phyloP scores from a whole-genome alignment of 2,888 invertebrate species.

The Drosophila diplacantha region DNA sequence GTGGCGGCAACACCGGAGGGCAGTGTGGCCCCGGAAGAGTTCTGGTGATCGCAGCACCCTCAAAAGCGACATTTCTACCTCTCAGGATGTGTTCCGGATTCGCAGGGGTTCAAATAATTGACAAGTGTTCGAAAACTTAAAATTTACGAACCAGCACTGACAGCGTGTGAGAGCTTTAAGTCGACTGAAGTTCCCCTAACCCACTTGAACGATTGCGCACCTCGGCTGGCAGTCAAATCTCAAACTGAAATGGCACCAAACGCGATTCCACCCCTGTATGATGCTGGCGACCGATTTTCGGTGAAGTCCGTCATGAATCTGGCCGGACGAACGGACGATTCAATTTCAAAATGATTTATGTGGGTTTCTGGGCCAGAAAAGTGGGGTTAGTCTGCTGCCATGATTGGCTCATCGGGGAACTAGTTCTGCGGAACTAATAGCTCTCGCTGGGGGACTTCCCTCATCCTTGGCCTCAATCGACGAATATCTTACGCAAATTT shows the following conservation, averaged over 20 bases:
- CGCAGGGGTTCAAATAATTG: neutral
- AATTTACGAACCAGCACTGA: conserved; percentile 16
- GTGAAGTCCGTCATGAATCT: neutral
- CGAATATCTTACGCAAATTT: conserved; percentile 30
- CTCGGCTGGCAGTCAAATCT: neutral
- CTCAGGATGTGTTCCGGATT: neutral
- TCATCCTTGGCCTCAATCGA: conserved; percentile 3
- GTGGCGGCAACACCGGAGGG: conserved; percentile 7
- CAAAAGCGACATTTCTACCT: conserved; percentile 33
- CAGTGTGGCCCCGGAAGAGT: neutral
- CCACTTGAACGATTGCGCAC: conserved; percentile 16
- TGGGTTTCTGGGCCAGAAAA: conserved; percentile 61
- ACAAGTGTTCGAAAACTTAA: neutral
- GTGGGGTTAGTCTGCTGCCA: conserved; percentile 8
- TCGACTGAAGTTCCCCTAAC: conserved; percentile 25
- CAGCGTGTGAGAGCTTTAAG: conserved; percentile 26
- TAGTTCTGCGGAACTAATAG: conserved; percentile 20
- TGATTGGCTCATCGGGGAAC: conserved; percentile 15
- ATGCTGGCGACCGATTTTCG: conserved; percentile 19
- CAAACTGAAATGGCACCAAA: conserved; percentile 1
- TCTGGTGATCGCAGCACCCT: conserved; percentile 5
- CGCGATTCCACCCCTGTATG: conserved; percentile 1
- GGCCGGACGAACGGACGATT: conserved; percentile 35
- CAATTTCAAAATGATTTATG: conserved; percentile 77
- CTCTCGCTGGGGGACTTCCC: conserved; percentile 1